Evolutionary conservation across 2,113 vertebrate species (phyloP), one percentile per base, ranked within the genome.

Genomic region (Thryonomys swinderianus): DNA sequence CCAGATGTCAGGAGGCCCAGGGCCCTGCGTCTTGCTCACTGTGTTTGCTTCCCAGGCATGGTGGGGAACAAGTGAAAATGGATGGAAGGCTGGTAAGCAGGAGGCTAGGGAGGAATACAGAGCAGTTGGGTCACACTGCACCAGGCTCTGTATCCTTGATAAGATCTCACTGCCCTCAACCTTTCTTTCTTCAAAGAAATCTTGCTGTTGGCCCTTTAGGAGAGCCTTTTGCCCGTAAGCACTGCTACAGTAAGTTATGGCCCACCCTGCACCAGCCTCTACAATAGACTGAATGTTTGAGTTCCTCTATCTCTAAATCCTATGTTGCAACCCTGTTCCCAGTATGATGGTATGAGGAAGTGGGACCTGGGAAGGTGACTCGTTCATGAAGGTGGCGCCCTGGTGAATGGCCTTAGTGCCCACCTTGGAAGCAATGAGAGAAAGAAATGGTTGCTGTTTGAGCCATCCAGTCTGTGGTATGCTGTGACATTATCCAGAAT

Each of bases 121-220:
- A 67, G 55, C 12, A 73, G 82, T n/a, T n/a, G n/a, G n/a, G n/a
- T n/a, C n/a, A n/a, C n/a, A n/a, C n/a, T 40, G 55, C 32, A 37
- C 32, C 5, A 4, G 40, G 93, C 51, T 53, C 67, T 25, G 45
- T 79, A 83, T 74, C 74, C 74, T 67, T 32, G 48, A 21, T 71
- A 73, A 61, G 55, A 51, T 27, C 62, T 48, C 34, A 10, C n/a
- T 30, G 48, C 78, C 40, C 83, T 88, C 84, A 74, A 62, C 40
- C 27, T 84, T 55, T 89, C 66, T 61, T 91, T 88, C 73, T 67
- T 88, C 37, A 93, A 64, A 92, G 55, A 90, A 88, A 85, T 64
- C 61, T 82, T 37, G 23, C 73, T n/a, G 16, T 16, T 25, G 37
- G 23, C 27, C 40, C 40, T 25, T 83, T 40, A 79, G 40, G 20